Percentiles rank a stretch among this genome's conserved stretches.
Evolutionary conservation across 2,888 invertebrate species (phyloP).

Genomic region (Xanthia icteritia): DNA sequence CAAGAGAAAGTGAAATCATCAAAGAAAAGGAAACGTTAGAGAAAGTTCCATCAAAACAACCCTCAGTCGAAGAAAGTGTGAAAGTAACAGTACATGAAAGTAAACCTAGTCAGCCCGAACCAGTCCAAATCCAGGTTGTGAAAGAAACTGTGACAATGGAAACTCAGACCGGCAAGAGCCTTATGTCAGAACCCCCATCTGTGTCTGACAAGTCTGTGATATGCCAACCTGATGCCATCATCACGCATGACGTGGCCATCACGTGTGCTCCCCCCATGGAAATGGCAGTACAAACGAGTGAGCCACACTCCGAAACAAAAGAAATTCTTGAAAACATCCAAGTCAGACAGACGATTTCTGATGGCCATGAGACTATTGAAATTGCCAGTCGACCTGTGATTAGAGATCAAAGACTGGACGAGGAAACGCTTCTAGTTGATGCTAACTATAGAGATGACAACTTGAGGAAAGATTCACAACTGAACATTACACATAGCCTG

Average conservation of each 20-base stretch:
- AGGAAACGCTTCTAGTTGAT: constrained; percentile 92
- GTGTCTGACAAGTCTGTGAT: constrained; percentile 85
- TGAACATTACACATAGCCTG: constrained; percentile 93
- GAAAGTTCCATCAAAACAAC: constrained; percentile 64
- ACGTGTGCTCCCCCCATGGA: constrained; percentile 90
- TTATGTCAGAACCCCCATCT: constrained; percentile 85
- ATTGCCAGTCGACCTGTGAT: constrained; percentile 92
- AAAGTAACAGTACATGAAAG: constrained; percentile 73
- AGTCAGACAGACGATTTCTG: constrained; percentile 91
- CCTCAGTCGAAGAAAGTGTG: constrained; percentile 64
- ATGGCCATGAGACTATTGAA: constrained; percentile 93
- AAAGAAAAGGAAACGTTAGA: constrained; percentile 64
- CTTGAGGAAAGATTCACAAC: constrained; percentile 91
- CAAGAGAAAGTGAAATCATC: constrained; percentile 74
- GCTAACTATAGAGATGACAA: constrained; percentile 92
- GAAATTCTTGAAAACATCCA: constrained; percentile 91
- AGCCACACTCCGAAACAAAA: constrained; percentile 86
- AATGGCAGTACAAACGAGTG: constrained; percentile 92
- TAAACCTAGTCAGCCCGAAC: constrained; percentile 69
- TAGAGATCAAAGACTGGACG: constrained; percentile 85
- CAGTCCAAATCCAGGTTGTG: constrained; percentile 61
- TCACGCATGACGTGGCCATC: constrained; percentile 88
- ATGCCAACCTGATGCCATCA: constrained; percentile 80
- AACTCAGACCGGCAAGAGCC: constrained; percentile 93
- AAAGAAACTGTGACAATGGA: constrained; percentile 86